Conservation (phyloP, 2,797 vertebrate species). For the Poeciliopsis paucimaculata region DNA sequence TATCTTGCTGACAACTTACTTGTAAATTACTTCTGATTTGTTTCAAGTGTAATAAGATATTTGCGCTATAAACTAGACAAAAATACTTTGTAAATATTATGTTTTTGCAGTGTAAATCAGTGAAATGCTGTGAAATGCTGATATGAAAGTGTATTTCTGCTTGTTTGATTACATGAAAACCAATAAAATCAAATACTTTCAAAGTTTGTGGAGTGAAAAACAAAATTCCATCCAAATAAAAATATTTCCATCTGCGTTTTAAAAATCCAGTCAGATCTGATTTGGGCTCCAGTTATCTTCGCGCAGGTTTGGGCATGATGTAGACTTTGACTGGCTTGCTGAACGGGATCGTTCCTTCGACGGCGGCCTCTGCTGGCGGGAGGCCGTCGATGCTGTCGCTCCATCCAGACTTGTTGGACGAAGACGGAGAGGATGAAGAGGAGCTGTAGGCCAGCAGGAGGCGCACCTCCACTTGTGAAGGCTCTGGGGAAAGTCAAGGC, state of each 20-base stretch:
- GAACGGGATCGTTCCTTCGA: conserved; percentile 93
- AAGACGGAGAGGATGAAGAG: conserved; percentile 75
- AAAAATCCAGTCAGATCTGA: not conserved
- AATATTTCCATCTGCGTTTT: not conserved
- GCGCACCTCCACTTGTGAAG: conserved; percentile 92
- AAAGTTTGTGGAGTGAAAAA: not conserved
- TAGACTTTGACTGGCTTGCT: conserved; percentile 95
- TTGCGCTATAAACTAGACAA: too few relatives aligned
- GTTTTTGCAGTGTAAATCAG: not conserved
- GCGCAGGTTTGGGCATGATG: conserved; percentile 96
- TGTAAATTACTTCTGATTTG: too few relatives aligned
- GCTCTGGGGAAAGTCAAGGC: conserved; percentile 77
- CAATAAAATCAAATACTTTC: conserved; percentile 3
- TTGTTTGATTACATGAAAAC: conserved; percentile 29
- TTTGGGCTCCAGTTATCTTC: conserved; percentile 74
- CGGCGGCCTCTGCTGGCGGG: conserved; percentile 79
- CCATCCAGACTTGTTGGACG: conserved; percentile 77
- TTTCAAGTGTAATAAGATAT: too few relatives aligned
- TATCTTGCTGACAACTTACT: too few relatives aligned
- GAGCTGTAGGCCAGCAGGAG: conserved; percentile 93
- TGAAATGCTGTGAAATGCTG: not conserved
- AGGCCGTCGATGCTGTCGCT: conserved; percentile 82
- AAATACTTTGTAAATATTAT: too few relatives aligned
- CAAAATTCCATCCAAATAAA: not conserved
- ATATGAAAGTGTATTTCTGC: conserved; percentile 11